These are phyloP conservation scores for Stomatorhinus ivindoensis DNA, from an alignment of 2,113 vertebrate species.

Conservation along the genomic window DNA sequence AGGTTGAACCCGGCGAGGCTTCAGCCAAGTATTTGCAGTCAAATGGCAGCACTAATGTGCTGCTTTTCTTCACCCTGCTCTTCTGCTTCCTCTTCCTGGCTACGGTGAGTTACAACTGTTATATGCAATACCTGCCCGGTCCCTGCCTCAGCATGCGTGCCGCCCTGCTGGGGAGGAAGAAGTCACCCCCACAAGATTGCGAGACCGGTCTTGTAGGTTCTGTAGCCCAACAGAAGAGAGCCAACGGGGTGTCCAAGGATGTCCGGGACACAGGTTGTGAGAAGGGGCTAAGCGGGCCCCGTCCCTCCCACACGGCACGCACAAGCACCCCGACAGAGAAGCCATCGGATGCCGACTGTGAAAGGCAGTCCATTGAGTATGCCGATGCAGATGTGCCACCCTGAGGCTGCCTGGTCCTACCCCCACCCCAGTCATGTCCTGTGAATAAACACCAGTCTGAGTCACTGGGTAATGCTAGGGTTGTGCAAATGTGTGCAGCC, in stretches of 20 bases:
- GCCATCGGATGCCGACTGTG: conserved; percentile 68
- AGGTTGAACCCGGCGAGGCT: conserved; percentile 37
- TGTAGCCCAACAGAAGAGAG: conserved; percentile 50
- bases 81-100: conserved; percentile 62
- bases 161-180: conserved; percentile 55
- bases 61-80: conserved; percentile 63
- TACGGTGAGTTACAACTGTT: conserved; percentile 67
- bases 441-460: background rate
- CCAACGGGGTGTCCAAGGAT: conserved; percentile 47
- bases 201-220: conserved; percentile 66
- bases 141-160: conserved; percentile 64
- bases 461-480: background rate
- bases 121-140: conserved; percentile 65
- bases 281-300: conserved; percentile 31
- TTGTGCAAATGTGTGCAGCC: background rate
- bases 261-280: conserved; percentile 35
- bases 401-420: background rate
- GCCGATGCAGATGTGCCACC: conserved; percentile 49
- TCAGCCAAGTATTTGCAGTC: conserved; percentile 56
- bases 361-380: conserved; percentile 53
- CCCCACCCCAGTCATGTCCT: background rate
- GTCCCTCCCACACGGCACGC: conserved; percentile 43
- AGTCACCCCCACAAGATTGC: conserved; percentile 50
- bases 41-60: conserved; percentile 53
- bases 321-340: conserved; percentile 36